Percentiles rank a stretch among this genome's conserved stretches.
Conservation (phyloP, 2,888 invertebrate species). For the Tachina fera region DNA sequence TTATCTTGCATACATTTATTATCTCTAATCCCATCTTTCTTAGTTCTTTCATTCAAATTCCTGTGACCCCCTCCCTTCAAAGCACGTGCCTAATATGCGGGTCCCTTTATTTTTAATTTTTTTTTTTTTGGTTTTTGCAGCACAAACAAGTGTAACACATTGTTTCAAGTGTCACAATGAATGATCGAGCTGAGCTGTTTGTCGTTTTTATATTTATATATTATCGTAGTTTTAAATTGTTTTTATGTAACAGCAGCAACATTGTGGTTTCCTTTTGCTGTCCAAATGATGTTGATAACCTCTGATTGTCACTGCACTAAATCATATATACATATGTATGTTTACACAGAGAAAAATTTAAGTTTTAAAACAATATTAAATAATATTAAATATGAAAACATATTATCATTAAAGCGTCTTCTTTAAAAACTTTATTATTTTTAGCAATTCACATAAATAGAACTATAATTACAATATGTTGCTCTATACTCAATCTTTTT, state of each 20-base stretch:
- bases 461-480: not conserved
- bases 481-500: not conserved
- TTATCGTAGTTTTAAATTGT: conserved; percentile 28
- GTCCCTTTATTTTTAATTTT: conserved; percentile 33
- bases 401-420: too few relatives aligned
- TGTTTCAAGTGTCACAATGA: conserved; percentile 38
- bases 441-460: too few relatives aligned
- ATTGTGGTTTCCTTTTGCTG: conserved; percentile 59
- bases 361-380: not conserved
- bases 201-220: conserved; percentile 34
- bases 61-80: conserved; percentile 19
- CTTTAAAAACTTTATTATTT: too few relatives aligned
- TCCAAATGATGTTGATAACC: conserved; percentile 45
- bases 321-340: not conserved
- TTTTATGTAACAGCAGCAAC: conserved; percentile 38
- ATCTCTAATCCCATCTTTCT: not conserved
- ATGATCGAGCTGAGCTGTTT: conserved; percentile 30
- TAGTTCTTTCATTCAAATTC: not conserved
- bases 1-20: not conserved
- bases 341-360: too few relatives aligned
- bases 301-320: conserved; percentile 24
- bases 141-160: conserved; percentile 59
- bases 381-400: too few relatives aligned
- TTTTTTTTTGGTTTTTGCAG: conserved; percentile 10
- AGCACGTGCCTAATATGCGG: conserved; percentile 80